Evolutionary conservation across 2,888 invertebrate species (phyloP).

Genomic region (Cantharis rufa): DNA sequence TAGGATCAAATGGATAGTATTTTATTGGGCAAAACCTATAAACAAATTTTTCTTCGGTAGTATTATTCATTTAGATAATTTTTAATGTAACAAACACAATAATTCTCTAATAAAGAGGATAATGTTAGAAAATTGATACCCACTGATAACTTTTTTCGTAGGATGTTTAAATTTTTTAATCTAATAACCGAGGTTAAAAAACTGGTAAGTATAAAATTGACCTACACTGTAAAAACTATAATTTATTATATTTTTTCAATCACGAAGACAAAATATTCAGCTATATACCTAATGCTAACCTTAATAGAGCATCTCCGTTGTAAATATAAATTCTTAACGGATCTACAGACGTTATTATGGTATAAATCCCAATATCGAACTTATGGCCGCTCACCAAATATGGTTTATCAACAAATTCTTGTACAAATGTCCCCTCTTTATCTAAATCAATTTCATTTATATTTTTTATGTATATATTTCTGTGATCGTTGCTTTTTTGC

Average conservation of each 20-base stretch:
- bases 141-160: neutral
- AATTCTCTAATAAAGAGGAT: neutral
- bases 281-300: no score
- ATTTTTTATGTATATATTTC: conserved; percentile 79
- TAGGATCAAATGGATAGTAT: conserved; percentile 88
- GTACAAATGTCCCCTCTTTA: conserved; percentile 79
- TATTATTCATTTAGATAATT: neutral
- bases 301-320: conserved; percentile 85
- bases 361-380: conserved; percentile 96
- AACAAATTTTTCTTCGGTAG: conserved; percentile 19
- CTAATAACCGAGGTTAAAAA: neutral
- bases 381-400: conserved; percentile 90
- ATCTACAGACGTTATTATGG: conserved; percentile 85
- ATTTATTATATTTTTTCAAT: neutral
- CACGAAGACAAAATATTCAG: no score
- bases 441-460: conserved; percentile 72
- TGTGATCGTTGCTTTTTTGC: conserved; percentile 89
- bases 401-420: conserved; percentile 88
- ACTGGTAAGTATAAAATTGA: neutral
- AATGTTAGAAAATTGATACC: neutral
- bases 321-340: conserved; percentile 89
- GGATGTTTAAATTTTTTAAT: neutral
- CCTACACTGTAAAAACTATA: neutral
- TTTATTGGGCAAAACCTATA: conserved; percentile 83
- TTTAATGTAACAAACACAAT: neutral